phyloP scores from a whole-genome alignment of 2,797 vertebrate genomes.

The Falco berigora region DNA sequence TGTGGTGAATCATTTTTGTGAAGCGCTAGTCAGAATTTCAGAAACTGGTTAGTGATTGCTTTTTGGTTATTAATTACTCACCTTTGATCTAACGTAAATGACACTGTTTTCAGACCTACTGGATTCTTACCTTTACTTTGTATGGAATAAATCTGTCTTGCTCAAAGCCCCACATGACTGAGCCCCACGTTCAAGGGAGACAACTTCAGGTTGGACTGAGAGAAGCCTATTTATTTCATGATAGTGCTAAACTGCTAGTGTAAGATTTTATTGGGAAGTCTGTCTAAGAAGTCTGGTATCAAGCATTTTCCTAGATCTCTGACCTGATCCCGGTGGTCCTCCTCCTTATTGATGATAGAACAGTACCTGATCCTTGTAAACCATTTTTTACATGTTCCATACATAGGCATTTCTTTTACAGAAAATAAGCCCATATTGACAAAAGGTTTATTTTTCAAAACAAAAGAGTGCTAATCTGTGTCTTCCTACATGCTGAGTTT shows the following conservation, averaged over 20 bases:
- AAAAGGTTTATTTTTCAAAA: not conserved
- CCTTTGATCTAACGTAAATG: not conserved
- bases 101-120: not conserved
- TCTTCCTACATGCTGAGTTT: not conserved
- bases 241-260: not conserved
- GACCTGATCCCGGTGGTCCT: not conserved
- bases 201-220: not conserved
- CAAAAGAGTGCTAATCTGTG: not conserved
- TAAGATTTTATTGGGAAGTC: not conserved
- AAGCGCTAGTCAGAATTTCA: not conserved
- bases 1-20: not conserved
- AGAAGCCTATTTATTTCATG: not conserved
- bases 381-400: not conserved
- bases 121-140: not conserved
- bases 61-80: not conserved
- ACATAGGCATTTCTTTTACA: not conserved
- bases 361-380: not conserved
- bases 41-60: not conserved
- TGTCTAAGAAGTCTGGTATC: not conserved
- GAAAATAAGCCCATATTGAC: not conserved
- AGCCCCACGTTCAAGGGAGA: fast-evolving
- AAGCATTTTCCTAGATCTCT: not conserved
- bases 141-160: not conserved
- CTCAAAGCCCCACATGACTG: not conserved
- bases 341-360: not conserved